Conservation (phyloP, 2,888 invertebrate species). For the Coecobrya sp. region DNA sequence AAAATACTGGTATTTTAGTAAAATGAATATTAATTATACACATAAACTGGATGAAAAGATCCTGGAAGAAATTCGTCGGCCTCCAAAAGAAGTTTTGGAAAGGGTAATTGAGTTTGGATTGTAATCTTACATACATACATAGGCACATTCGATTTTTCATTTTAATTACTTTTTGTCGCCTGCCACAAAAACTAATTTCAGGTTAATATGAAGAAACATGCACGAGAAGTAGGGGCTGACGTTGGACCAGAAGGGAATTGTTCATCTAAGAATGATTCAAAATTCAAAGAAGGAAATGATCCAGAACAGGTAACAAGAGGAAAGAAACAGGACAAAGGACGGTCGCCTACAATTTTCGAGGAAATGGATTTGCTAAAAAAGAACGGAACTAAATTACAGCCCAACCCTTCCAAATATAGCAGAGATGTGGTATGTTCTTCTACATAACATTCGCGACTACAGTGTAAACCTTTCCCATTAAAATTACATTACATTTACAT, state of each 20-base stretch:
- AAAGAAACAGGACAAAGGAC: not conserved
- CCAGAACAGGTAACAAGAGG: no score
- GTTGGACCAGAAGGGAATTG: no score
- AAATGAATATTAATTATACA: conserved; percentile 45
- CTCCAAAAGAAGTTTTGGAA: not conserved
- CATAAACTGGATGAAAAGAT: conserved; percentile 47
- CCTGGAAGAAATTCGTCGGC: conserved; percentile 53
- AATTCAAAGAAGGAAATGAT: not conserved
- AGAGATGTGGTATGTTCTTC: conserved; percentile 25
- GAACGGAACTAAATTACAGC: not conserved
- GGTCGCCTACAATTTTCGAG: conserved; percentile 39
- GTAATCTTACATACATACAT: not conserved
- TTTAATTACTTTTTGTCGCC: no score
- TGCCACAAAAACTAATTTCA: no score
- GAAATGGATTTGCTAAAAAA: conserved; percentile 50
- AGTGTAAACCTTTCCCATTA: no score
- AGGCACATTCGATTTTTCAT: no score
- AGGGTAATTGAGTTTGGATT: not conserved
- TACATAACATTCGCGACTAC: not conserved
- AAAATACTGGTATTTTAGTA: conserved; percentile 59
- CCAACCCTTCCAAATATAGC: conserved; percentile 4
- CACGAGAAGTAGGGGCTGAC: no score
- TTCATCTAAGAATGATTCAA: not conserved
- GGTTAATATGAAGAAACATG: not conserved
- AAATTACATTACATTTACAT: no score